Conservation (phyloP, 2,888 invertebrate genomes). For the Encarsia formosa region DNA sequence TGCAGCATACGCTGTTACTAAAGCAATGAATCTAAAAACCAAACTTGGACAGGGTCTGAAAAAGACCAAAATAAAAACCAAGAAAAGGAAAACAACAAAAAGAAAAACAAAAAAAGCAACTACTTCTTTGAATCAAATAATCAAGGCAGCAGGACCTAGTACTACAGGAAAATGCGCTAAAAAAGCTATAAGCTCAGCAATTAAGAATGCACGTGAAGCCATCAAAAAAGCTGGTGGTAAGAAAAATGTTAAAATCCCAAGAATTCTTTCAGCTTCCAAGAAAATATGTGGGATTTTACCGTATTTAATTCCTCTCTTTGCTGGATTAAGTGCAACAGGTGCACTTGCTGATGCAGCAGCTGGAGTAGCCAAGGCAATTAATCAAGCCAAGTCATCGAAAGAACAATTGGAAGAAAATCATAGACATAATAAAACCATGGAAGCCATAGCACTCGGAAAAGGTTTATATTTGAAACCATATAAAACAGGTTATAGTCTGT, state of each 20-base stretch:
- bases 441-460: not conserved
- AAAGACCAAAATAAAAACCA: not conserved
- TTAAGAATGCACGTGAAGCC: not conserved
- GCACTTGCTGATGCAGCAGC: not conserved
- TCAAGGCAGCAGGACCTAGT: not conserved
- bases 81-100: not conserved
- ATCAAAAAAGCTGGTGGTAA: not conserved
- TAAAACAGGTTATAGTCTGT: not conserved
- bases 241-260: not conserved
- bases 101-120: not conserved
- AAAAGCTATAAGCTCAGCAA: not conserved
- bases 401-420: not conserved
- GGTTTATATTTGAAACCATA: not conserved
- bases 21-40: not conserved
- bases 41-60: slow-evolving; percentile 18
- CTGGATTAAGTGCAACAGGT: not conserved
- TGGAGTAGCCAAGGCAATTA: not conserved
- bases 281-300: not conserved
- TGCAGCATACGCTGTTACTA: not conserved
- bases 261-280: not conserved
- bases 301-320: not conserved
- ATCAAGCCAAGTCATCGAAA: not conserved
- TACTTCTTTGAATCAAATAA: not conserved
- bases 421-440: not conserved
- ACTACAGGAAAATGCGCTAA: not conserved